These are phyloP conservation scores for Bellardia pandia DNA, from an alignment of 2,888 invertebrate genomes.

Conservation along the genomic window DNA sequence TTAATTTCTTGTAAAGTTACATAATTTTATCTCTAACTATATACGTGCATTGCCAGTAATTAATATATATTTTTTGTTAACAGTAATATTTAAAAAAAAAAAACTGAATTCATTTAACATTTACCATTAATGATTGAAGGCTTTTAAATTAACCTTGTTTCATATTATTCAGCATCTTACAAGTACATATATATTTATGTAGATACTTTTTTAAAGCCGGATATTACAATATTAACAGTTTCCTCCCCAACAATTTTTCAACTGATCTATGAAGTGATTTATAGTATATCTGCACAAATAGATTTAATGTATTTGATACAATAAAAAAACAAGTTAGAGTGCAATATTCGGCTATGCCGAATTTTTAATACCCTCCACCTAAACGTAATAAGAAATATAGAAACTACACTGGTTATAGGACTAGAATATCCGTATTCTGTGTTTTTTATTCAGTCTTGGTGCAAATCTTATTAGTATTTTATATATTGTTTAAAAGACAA, in stretches of 20 bases:
- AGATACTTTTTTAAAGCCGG: conserved; percentile 5
- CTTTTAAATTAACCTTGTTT: not conserved
- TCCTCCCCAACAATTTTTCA: conserved; percentile 6
- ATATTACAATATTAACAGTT: conserved; percentile 28
- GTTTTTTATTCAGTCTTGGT: no score
- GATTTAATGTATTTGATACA: conserved; percentile 4
- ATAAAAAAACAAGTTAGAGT: not conserved
- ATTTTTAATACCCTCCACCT: no score
- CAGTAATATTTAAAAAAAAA: not conserved
- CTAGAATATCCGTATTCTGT: no score
- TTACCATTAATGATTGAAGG: not conserved
- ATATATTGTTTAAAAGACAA: no score
- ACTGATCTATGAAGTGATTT: not conserved
- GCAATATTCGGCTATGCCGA: no score
- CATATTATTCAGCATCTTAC: not conserved
- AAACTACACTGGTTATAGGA: no score
- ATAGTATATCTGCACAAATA: not conserved
- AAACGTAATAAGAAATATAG: no score
- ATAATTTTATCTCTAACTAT: not conserved
- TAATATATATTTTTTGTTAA: not conserved
- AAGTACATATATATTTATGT: not conserved
- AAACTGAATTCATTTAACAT: not conserved
- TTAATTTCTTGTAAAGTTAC: no score
- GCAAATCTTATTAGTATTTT: no score
- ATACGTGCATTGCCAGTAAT: not conserved